Base-by-base conservation (phyloP, 2,888 invertebrate species). In the Ophion obscuratus region DNA sequence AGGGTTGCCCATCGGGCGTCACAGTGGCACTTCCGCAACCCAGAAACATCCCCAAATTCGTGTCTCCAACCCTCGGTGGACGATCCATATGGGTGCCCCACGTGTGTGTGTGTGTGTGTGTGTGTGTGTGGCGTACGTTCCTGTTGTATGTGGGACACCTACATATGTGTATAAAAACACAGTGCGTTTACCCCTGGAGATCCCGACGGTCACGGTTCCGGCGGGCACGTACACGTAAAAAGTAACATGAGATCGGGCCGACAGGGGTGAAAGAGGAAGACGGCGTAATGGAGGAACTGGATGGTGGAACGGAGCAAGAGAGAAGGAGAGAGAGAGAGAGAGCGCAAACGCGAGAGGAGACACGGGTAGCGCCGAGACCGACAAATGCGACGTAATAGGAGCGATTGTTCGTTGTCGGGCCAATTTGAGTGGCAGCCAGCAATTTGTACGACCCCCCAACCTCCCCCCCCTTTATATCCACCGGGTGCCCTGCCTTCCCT, bases 381-480 rank as follows among this genome's bases (percentile, higher is more conserved):
- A 92, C 93, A 92, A 93, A 89, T 92, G 92, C 91, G 90, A 88
- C 89, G 93, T 94, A 94, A 93, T 94, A 93, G 93, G 93, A 89
- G 92, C 91, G 93, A 94, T 93, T 93, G 93, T 93, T 93, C 93
- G 92, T 87, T 91, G 92, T 90, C 92, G 90, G 93, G 94, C 94
- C 94, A 94, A 94, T 94, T 94, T 93, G 93, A 93, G 92, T 92
- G 92, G 92, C 93, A 93, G 90, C 92, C 89, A 90, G 92, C 91
- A 92, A 94, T 93, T 94, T 92, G 90, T 89, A 88, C 89, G 89
- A 87, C 81, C 88, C 85, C 84, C 71, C 53, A 66, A n/a, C 73
- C 70, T 68, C 36, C 70, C 74, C 74, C 64, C 83, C 84, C 79
- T 17, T 14, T 53, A 53, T 17, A 53, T 53, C 73, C 85, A 83